Percentiles rank a stretch among this genome's conserved stretches.
Evolutionary conservation across 37 sponge, comb jelly and placozoan species (phyloP).

Genomic region (Geodia barretti): DNA sequence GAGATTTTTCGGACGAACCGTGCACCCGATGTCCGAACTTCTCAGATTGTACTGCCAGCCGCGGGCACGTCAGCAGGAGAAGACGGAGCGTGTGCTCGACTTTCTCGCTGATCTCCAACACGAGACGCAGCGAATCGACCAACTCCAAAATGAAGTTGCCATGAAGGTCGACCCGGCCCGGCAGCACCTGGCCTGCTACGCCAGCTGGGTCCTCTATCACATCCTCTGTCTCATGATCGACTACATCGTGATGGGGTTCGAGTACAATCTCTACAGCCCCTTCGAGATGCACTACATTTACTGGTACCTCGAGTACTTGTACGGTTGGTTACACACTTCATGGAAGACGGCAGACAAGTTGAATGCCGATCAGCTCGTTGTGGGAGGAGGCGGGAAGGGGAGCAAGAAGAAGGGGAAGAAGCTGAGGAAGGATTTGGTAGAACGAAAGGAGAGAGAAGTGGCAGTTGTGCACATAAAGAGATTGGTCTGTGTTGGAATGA

Average conservation of each 20-base stretch:
- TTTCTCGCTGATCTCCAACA: conserved; percentile 63
- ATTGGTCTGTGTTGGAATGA: conserved; percentile 63
- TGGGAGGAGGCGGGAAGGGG: conserved; percentile 14
- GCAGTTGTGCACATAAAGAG: conserved; percentile 47
- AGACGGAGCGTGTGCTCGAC: conserved; percentile 54
- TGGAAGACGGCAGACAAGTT: conserved; percentile 72
- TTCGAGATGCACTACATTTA: conserved; percentile 89
- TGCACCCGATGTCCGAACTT: conserved; percentile 34
- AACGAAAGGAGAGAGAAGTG: conserved; percentile 66
- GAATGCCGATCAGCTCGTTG: conserved; percentile 8
- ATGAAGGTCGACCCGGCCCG: conserved; percentile 62
- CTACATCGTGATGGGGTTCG: conserved; percentile 86
- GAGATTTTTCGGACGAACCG: conserved; percentile 43
- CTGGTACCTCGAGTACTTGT: conserved; percentile 96
- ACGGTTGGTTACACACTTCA: conserved; percentile 76
- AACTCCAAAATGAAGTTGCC: conserved; percentile 45
- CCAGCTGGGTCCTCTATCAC: conserved; percentile 75
- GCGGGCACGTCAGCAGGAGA: conserved; percentile 70
- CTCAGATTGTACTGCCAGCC: conserved; percentile 75
- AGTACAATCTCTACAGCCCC: conserved; percentile 86
- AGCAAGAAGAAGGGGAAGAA: conserved; percentile 73
- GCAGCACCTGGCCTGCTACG: conserved; percentile 62
- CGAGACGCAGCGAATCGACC: conserved; percentile 74
- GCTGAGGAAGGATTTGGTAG: conserved; percentile 28
- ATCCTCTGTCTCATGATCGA: conserved; percentile 82